Percentiles rank a stretch among this genome's conserved stretches.
These are phyloP conservation scores for Pseudopodoces humilis DNA, from an alignment of 2,113 vertebrate species.

Conservation along the genomic window DNA sequence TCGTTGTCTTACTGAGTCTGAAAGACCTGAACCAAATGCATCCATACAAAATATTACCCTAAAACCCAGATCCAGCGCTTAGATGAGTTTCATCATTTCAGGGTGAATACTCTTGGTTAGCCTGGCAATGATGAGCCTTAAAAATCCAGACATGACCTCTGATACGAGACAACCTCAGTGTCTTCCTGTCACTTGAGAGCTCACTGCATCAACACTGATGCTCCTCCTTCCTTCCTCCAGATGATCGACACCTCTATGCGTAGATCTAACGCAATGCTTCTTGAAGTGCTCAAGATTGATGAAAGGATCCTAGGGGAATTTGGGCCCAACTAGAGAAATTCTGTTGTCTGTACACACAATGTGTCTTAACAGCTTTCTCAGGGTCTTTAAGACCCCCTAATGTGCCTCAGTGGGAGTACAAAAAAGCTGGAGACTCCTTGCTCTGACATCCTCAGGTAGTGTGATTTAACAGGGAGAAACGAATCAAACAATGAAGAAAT, in stretches of 20 bases:
- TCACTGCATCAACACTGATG: constrained; percentile 22
- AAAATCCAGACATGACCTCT: constrained; percentile 4
- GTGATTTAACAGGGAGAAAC: not conserved
- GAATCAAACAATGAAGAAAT: not conserved
- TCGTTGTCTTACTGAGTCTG: not conserved
- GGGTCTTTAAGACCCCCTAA: not conserved
- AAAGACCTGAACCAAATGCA: not conserved
- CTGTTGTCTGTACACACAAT: not conserved
- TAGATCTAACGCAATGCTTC: not conserved
- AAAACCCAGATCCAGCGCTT: not conserved
- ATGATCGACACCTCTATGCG: not conserved
- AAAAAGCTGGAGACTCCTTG: not conserved
- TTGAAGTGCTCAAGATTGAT: not conserved
- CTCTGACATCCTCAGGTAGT: not conserved
- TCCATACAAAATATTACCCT: rapidly evolving
- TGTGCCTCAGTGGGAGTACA: not conserved
- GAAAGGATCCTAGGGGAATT: not conserved
- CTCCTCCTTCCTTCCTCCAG: constrained; percentile 28
- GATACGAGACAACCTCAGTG: not conserved
- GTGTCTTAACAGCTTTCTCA: not conserved
- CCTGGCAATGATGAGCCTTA: not conserved
- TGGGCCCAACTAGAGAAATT: not conserved
- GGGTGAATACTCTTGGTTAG: not conserved
- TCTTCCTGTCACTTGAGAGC: not conserved
- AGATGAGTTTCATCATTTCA: not conserved